phyloP scores from a whole-genome alignment of 2,113 vertebrate genomes.

The Prochilodus magdalenae region DNA sequence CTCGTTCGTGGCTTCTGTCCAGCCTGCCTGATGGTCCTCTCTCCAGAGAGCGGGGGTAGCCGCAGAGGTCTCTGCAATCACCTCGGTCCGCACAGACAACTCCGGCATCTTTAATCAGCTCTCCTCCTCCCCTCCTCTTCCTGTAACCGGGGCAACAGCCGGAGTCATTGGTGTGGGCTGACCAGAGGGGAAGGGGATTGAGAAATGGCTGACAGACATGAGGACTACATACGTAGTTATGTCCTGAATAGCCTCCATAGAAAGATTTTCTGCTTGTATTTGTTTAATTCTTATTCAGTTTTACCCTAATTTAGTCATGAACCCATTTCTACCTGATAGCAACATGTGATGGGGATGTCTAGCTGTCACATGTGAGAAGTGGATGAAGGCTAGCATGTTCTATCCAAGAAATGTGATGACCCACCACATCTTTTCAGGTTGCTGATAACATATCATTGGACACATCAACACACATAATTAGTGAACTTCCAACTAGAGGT shows the following conservation, averaged over 20 bases:
- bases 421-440: no score
- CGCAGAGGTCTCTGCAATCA: slow-evolving; percentile 52
- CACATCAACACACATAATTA: no score
- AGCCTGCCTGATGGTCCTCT: slow-evolving; percentile 56
- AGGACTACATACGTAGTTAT: not conserved
- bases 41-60: slow-evolving; percentile 51
- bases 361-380: no score
- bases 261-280: no score
- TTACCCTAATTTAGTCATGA: no score
- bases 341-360: no score
- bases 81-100: slow-evolving; percentile 68
- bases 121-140: slow-evolving; percentile 53
- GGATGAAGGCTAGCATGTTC: no score
- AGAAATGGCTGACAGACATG: slow-evolving; percentile 63
- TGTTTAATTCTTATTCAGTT: no score
- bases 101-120: slow-evolving; percentile 71
- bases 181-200: slow-evolving; percentile 58
- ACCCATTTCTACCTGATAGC: no score
- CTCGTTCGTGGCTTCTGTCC: slow-evolving; percentile 51
- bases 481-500: no score
- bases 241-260: not conserved
- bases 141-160: slow-evolving; percentile 64
- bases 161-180: slow-evolving; percentile 62
- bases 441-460: no score
- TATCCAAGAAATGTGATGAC: no score